A percentile compares a stretch with the other conserved stretches of the same genome.
Conservation (phyloP, 2,888 invertebrate species). For the Pyrgus malvae region DNA sequence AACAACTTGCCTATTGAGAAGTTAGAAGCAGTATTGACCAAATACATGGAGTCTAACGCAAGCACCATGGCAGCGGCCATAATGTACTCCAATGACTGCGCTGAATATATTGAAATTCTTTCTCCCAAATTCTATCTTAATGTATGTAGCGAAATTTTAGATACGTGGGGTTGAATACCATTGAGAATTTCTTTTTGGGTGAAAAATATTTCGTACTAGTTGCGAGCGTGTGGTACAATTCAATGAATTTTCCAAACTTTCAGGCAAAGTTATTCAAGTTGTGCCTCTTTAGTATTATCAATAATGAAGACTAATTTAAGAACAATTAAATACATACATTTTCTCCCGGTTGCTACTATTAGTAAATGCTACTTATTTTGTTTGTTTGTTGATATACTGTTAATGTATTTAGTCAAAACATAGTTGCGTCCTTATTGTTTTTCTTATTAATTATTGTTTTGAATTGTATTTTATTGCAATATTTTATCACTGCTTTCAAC, state of each 20-base stretch:
- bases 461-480: background rate
- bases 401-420: background rate
- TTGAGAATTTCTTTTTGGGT: background rate
- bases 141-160: constrained; percentile 71
- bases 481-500: background rate
- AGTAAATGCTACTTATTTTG: too few relatives aligned
- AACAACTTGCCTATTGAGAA: constrained; percentile 67
- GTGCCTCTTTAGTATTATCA: too few relatives aligned
- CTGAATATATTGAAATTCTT: constrained; percentile 68
- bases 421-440: background rate
- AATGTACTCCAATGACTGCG: constrained; percentile 72
- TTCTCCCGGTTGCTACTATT: too few relatives aligned
- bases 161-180: constrained; percentile 65
- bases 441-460: background rate
- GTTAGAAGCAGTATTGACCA: constrained; percentile 79
- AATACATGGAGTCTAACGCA: constrained; percentile 76
- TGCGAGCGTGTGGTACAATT: too few relatives aligned
- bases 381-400: too few relatives aligned
- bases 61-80: constrained; percentile 72
- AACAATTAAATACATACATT: too few relatives aligned
- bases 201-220: background rate
- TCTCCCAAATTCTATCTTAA: constrained; percentile 73
- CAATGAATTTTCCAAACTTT: too few relatives aligned
- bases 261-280: too few relatives aligned
- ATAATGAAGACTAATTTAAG: too few relatives aligned